A percentile compares a stretch with the other conserved stretches of the same genome.
These are phyloP conservation scores for Drosophila rufa DNA, from an alignment of 1,140 invertebrate genomes.

Conservation along the genomic window DNA sequence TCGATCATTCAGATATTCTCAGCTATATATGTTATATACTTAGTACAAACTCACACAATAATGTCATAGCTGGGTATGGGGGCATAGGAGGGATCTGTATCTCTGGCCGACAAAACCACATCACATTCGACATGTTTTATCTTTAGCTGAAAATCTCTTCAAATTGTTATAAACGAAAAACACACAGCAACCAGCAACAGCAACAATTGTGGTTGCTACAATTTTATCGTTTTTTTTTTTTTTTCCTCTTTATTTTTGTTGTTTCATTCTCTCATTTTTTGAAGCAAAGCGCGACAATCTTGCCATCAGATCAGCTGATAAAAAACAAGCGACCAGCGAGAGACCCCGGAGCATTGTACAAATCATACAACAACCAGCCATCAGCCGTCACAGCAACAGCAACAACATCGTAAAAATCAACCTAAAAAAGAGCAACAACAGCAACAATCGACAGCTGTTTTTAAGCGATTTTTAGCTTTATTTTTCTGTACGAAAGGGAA, in stretches of 20 bases:
- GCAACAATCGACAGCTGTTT: conserved; percentile 63
- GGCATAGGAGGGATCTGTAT: conserved; percentile 26
- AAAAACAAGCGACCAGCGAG: conserved; percentile 54
- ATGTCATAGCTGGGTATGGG: conserved; percentile 1
- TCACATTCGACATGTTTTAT: conserved; percentile 81
- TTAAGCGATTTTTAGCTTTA: conserved; percentile 51
- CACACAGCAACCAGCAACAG: conserved; percentile 49
- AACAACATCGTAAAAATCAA: conserved; percentile 40
- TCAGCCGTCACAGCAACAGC: conserved; percentile 34
- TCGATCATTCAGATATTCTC: conserved; percentile 27
- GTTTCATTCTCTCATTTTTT: conserved; percentile 76
- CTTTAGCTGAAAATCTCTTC: conserved; percentile 77
- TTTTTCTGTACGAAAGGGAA: conserved; percentile 40
- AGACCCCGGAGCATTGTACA: conserved; percentile 67
- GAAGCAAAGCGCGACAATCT: conserved; percentile 83
- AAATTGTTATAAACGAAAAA: conserved; percentile 80
- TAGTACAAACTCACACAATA: not conserved
- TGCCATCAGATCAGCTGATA: conserved; percentile 83
- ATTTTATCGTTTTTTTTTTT: conserved; percentile 38
- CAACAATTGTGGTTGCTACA: conserved; percentile 44
- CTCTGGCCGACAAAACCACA: conserved; percentile 74
- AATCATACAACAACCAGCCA: conserved; percentile 67
- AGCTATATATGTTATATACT: conserved; percentile 2
- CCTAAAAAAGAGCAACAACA: conserved; percentile 37
- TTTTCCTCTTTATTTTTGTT: conserved; percentile 36